Evolutionary conservation across 1,140 invertebrate genomes (phyloP).

Genomic region (Probaryconus sp.): DNA sequence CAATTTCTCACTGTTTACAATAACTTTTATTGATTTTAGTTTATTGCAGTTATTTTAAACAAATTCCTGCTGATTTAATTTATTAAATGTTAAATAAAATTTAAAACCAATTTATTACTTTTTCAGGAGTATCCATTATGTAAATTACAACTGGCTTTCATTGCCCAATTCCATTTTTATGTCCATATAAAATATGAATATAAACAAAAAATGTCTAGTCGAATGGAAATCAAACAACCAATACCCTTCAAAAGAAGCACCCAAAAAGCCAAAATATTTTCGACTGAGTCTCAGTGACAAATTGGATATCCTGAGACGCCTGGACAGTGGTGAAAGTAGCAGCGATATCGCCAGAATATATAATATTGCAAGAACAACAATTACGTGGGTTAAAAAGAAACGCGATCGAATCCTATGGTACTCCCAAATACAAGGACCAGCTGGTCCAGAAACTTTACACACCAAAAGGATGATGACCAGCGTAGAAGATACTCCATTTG

Average conservation of each 20-base stretch:
- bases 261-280: slow-evolving; percentile 33
- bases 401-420: slow-evolving; percentile 41
- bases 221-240: slow-evolving; percentile 24
- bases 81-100: too few relatives aligned
- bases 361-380: slow-evolving; percentile 34
- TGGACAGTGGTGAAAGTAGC: slow-evolving; percentile 35
- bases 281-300: slow-evolving; percentile 40
- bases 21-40: too few relatives aligned
- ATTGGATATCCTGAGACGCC: slow-evolving; percentile 31
- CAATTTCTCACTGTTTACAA: too few relatives aligned
- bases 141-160: too few relatives aligned
- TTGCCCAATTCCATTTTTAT: too few relatives aligned
- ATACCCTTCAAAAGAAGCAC: not conserved
- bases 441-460: slow-evolving; percentile 31
- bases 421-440: slow-evolving; percentile 39
- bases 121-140: too few relatives aligned
- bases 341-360: slow-evolving; percentile 37
- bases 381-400: slow-evolving; percentile 48
- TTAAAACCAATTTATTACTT: too few relatives aligned
- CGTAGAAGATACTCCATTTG: slow-evolving; percentile 39
- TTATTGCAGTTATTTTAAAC: too few relatives aligned
- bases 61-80: too few relatives aligned
- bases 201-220: slow-evolving; percentile 26
- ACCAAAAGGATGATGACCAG: slow-evolving; percentile 43
- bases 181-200: slow-evolving; percentile 21